Base-by-base conservation (phyloP, 1,140 invertebrate genomes). In the Hirudo medicinalis region DNA sequence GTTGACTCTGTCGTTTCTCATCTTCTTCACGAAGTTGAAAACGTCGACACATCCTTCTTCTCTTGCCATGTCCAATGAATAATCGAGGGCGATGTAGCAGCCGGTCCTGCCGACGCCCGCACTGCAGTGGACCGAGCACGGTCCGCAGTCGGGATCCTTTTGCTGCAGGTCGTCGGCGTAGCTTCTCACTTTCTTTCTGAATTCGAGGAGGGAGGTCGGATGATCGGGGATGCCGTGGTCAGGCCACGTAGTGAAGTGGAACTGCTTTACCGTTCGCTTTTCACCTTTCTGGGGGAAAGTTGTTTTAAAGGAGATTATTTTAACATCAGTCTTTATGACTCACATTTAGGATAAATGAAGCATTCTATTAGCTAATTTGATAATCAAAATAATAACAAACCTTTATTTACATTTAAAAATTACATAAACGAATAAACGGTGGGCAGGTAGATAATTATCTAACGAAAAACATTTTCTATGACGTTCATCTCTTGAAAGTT, bases 191-290 rank as follows among this genome's bases (percentile, higher is more conserved):
- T 89, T 87, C 32, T 89, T 91, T 82, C 91, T 90, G 70, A 96
- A 82, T 72, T 95, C 92, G 25, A 91, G 91, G 54, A 96, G 84
- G 17, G 70, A 71, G 19, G 73, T 74, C 2, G 93, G 92, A 84
- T 95, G 92, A 77, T 91, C 89, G 3, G 92, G 93, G 25, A 91
- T 91, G 53, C 89, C 92, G 80, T 95, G 92, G 84, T 95, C 93
- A 1, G 92, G 92, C 93, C 91, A 92, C 78, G 90, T 91, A n/a
- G 92, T 95, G 79, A 95, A 96, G 81, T 96, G 93, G 81, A 94
- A 93, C 79, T 95, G 93, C 80, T 90, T 88, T 22, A 92, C 87
- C 13, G 87, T 86, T 74, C 90, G 85, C 43, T 49, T 49, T 17
- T 49, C 43, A 49, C 43, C 43, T 49, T 49, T 49, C 43, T 49